Evolutionary conservation across 1,140 invertebrate species (phyloP), one percentile per base, ranked within the genome.

Genomic region (Trinorchestia longiramus): DNA sequence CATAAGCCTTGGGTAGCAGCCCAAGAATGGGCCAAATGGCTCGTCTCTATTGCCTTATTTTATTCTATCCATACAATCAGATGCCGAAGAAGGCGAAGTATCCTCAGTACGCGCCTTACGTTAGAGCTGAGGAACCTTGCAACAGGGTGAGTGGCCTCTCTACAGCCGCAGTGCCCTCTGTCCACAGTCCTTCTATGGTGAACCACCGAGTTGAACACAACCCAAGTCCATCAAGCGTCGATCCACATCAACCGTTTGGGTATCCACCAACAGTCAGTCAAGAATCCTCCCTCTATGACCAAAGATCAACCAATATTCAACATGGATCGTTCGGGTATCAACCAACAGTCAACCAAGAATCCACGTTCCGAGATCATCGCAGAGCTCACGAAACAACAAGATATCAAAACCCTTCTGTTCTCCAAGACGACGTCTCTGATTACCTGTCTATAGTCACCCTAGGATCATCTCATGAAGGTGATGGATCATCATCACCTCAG

Each of bases 61-160:
- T 42, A n/a, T n/a, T n/a, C n/a, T n/a, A n/a, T 41, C 28, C 28
- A 11, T 36, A 90, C 41, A 3, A 42, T 90, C 44, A 94, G 92
- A 94, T 94, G 92, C 92, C 92, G 4, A 94, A 47, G 92, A 94
- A 94, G 44, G 92, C 43, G 41, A 94, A 94, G 44, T 94, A 94
- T 40, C 92, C 92, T 40, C 92, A 44, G 36, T 94, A 94, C 43
- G 36, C 43, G 43, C 43, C 92, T 0, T 94, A 94, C 92, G 92
- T 45, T 6, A 47, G 19, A 11, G 1, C 43, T 19, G 40, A 94
- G 19, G 4, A 45, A 8, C 1, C 44, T 3, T 94, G 92, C 36
- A 94, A 6, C 15, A 0, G 0, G 23, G 88, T 36, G 42, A 36
- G 36, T 28, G 36, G 3, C 36, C 62, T 3, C 15, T 77, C 62